phyloP scores from a whole-genome alignment of 2,113 vertebrate genomes.

The Eclectus roratus region DNA sequence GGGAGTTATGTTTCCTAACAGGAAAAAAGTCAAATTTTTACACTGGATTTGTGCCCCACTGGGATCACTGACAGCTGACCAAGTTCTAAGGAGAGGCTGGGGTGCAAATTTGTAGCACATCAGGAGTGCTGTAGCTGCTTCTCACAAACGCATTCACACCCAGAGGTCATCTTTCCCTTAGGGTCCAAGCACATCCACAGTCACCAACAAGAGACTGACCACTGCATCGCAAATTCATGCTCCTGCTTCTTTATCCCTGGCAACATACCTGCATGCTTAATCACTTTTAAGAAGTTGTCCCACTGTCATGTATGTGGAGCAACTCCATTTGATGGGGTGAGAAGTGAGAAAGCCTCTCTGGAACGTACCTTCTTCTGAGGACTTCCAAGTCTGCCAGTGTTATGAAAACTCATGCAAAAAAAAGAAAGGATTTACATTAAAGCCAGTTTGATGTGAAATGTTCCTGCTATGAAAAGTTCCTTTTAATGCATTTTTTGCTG shows the following conservation, averaged over 20 bases:
- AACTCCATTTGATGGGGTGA: background rate
- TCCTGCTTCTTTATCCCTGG: background rate
- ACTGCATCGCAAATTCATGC: rapidly evolving
- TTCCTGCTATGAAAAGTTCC: background rate
- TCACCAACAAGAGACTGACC: background rate
- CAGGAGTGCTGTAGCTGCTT: rapidly evolving
- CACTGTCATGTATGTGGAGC: background rate
- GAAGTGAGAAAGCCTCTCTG: background rate
- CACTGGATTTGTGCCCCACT: background rate
- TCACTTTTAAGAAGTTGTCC: background rate
- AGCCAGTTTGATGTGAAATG: background rate
- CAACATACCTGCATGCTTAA: rapidly evolving
- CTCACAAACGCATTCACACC: rapidly evolving
- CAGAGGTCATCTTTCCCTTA: rapidly evolving
- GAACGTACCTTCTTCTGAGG: background rate
- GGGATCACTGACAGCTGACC: background rate
- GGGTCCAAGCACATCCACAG: background rate
- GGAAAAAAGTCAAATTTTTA: background rate
- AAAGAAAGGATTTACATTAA: background rate
- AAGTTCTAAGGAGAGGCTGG: background rate
- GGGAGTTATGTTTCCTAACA: background rate
- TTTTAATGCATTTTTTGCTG: conserved; percentile 3
- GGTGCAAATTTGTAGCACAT: rapidly evolving
- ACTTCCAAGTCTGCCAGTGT: background rate
- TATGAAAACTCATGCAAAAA: rapidly evolving